These are phyloP conservation scores for Antennarius maculatus DNA, from an alignment of 2,797 vertebrate genomes.

Conservation along the genomic window DNA sequence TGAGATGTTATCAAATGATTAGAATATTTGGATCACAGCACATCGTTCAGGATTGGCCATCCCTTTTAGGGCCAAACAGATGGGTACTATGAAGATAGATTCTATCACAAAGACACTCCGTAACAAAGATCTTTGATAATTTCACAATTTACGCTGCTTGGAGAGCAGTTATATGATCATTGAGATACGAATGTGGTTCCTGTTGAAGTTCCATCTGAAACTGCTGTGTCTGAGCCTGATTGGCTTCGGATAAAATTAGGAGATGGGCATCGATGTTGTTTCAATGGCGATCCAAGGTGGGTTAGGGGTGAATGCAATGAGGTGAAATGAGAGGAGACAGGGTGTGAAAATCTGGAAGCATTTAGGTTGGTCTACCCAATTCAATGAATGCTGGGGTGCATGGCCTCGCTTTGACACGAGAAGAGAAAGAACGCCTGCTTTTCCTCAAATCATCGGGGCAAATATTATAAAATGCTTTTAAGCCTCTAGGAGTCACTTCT, in stretches of 20 bases:
- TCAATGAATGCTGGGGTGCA: slow-evolving; percentile 44
- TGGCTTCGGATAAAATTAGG: slow-evolving; percentile 7
- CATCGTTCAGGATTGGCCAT: slow-evolving; percentile 30
- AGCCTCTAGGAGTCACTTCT: slow-evolving; percentile 40
- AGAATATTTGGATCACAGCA: slow-evolving; percentile 41
- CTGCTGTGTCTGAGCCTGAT: neutral
- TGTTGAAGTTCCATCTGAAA: neutral
- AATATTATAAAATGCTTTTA: slow-evolving; percentile 36
- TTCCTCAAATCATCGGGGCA: slow-evolving; percentile 45
- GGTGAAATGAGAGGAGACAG: slow-evolving; percentile 62
- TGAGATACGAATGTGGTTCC: neutral
- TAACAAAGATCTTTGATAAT: slow-evolving; percentile 15
- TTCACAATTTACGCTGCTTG: slow-evolving; percentile 6
- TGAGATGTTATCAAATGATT: slow-evolving; percentile 54
- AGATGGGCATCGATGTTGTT: slow-evolving; percentile 26
- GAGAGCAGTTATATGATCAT: slow-evolving; percentile 7
- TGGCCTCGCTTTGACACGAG: slow-evolving; percentile 52
- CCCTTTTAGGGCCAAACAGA: slow-evolving; percentile 15
- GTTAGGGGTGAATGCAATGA: slow-evolving; percentile 38
- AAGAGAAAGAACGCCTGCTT: slow-evolving; percentile 48
- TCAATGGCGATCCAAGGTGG: slow-evolving; percentile 23
- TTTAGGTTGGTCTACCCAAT: slow-evolving; percentile 59
- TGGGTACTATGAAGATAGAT: slow-evolving; percentile 16
- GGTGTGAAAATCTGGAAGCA: slow-evolving; percentile 67
- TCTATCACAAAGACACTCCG: slow-evolving; percentile 16